Percentiles rank a stretch among this genome's conserved stretches.
Evolutionary conservation across 1,140 invertebrate species (phyloP).

Genomic region (Homarus americanus): DNA sequence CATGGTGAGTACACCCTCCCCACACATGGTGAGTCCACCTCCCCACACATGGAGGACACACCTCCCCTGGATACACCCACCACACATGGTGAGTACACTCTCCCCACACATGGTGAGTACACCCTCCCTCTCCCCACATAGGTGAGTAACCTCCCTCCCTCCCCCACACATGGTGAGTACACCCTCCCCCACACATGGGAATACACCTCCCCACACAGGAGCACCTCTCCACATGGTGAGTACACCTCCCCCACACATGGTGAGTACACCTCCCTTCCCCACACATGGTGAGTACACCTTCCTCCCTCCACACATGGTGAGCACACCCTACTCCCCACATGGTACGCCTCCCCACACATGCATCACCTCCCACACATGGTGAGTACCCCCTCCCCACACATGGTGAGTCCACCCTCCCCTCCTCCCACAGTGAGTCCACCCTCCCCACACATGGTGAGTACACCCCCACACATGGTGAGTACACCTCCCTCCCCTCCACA

Average conservation of each 20-base stretch:
- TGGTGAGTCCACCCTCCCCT: background rate
- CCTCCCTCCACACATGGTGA: background rate
- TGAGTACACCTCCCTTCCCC: background rate
- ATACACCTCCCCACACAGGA: background rate
- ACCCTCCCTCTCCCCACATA: background rate
- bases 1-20: no score
- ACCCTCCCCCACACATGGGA: background rate
- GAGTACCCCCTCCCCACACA: background rate
- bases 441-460: background rate
- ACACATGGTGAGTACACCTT: background rate
- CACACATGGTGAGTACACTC: conserved; percentile 76
- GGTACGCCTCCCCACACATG: no score
- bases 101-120: background rate
- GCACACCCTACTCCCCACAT: background rate
- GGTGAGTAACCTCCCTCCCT: background rate
- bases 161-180: no score
- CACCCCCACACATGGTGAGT: no score
- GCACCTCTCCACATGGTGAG: background rate
- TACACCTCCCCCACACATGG: no score
- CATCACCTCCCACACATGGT: background rate
- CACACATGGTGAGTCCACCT: no score
- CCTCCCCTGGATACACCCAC: conserved; percentile 75
- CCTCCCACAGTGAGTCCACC: background rate
- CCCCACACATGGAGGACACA: no score
- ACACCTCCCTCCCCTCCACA: no score